Percentiles rank a stretch among this genome's conserved stretches.
Evolutionary conservation across 2,888 invertebrate species (phyloP).

Genomic region (Anticlea derivata): DNA sequence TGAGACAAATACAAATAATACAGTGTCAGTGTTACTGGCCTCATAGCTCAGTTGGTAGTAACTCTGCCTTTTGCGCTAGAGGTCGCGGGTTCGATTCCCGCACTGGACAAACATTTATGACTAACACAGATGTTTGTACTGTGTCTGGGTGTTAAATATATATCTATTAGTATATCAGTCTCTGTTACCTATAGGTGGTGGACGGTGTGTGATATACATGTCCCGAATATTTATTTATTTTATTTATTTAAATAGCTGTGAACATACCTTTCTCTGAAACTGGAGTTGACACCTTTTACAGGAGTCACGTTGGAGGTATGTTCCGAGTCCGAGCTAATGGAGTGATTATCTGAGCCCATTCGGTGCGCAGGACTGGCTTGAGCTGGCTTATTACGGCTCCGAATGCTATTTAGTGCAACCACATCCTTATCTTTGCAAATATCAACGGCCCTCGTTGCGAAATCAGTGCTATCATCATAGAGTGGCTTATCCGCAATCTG

Average conservation of each 20-base stretch:
- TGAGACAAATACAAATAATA: constrained; percentile 12
- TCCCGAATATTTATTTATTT: too few species aligned
- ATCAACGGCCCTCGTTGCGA: constrained; percentile 46
- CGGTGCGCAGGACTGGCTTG: constrained; percentile 67
- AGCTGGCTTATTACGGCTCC: constrained; percentile 60
- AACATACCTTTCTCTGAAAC: constrained; percentile 85
- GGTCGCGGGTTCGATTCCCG: too few species aligned
- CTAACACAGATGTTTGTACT: too few species aligned
- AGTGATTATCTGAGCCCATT: constrained; percentile 77
- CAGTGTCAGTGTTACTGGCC: too few species aligned
- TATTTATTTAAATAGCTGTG: too few species aligned
- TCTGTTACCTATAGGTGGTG: too few species aligned
- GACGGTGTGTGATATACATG: too few species aligned
- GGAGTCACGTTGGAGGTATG: constrained; percentile 87
- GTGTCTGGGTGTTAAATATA: too few species aligned
- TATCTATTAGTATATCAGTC: too few species aligned
- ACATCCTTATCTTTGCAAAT: constrained; percentile 56
- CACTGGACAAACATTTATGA: too few species aligned
- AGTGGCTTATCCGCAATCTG: constrained; percentile 53
- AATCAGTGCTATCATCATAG: constrained; percentile 56
- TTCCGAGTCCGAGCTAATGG: constrained; percentile 90
- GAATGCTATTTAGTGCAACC: constrained; percentile 50
- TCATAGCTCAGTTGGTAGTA: too few species aligned
- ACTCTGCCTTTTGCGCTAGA: too few species aligned
- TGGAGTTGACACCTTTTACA: constrained; percentile 75